Conservation (phyloP, 2,888 invertebrate genomes). For the Philhelius pedissequus region DNA sequence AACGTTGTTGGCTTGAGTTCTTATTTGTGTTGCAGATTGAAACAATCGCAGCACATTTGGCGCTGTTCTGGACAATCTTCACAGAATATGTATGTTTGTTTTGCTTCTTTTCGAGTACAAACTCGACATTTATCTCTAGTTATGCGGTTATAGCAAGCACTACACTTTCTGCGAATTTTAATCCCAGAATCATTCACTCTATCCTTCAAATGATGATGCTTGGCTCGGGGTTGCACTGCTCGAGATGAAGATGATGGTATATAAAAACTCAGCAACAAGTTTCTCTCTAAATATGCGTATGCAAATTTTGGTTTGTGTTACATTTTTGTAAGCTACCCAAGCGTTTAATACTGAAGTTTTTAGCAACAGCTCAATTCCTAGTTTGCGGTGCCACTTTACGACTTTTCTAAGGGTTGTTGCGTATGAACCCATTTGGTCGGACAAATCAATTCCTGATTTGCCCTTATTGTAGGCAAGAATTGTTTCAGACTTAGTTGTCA, state of each 20-base stretch:
- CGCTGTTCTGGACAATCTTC: not conserved
- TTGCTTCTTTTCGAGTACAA: not conserved
- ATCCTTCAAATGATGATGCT: not conserved
- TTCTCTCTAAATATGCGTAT: not conserved
- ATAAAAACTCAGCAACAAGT: too few relatives aligned
- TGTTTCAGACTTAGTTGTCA: slow-evolving; percentile 62
- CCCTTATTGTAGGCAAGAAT: slow-evolving; percentile 69
- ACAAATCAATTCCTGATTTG: slow-evolving; percentile 72
- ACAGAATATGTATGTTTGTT: not conserved
- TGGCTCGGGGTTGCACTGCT: too few relatives aligned
- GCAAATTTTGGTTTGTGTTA: not conserved
- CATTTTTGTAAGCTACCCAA: not conserved
- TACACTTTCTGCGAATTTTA: not conserved
- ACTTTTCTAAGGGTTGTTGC: slow-evolving; percentile 71
- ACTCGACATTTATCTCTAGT: too few relatives aligned
- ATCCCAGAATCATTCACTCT: slow-evolving; percentile 7
- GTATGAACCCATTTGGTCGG: slow-evolving; percentile 72
- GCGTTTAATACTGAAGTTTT: not conserved
- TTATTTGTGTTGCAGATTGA: not conserved
- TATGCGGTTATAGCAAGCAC: not conserved
- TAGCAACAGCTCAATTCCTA: slow-evolving; percentile 7
- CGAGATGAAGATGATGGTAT: too few relatives aligned
- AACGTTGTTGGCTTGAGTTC: not conserved
- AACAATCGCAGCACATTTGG: not conserved
- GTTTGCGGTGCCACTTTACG: slow-evolving; percentile 39